Base-by-base conservation (phyloP, 92 coral and sea anemone genomes). In the Desmophyllum pertusum region DNA sequence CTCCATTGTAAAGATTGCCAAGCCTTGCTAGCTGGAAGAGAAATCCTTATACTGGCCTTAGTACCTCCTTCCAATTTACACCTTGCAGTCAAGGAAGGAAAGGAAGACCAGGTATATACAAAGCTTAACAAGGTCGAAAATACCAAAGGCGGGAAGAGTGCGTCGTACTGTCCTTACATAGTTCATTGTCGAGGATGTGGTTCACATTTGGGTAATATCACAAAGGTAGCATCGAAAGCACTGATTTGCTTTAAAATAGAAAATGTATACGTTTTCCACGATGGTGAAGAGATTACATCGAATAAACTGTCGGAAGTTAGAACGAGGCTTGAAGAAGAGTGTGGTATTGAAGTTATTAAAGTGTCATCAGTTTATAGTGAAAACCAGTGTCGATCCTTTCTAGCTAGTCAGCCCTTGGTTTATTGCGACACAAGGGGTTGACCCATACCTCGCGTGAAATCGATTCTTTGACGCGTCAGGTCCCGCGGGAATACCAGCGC, bases 401-500 rank as follows among this genome's bases (percentile, higher is more conserved):
- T 31, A 41, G 41, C 19, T 3, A 40, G 43, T 37, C 15, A 64
- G 14, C 89, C 95, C 4, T 57, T 96, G 48, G 84, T 92, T 36
- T 96, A 92, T 77, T 94, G 98, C 77, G 94, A 96, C 75, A 86
- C 86, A 18, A 52, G 82, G 69, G 39, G 86, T 79, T 95, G 30
- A 71, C 86, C 2, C 87, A 93, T 33, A 72, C 89, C 0, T 75
- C 82, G 13, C 76, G 14, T 19, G 86, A 87, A 76, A 85, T 92
- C 55, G 74, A 78, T 79, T 25, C 51, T 37, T 88, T 96, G 14
- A 92, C 97, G 27, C 75, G 31, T 10, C 79, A 90, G 77, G 75
- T 25, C 8, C 99, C 99, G 31, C 95, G 99, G 40, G 97, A 94
- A 25, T 96, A 96, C 78, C 99, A 96, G 52, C 81, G 79, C 27